Evolutionary conservation across 2,797 vertebrate species (phyloP).

Genomic region (Neopelma chrysocephalum): DNA sequence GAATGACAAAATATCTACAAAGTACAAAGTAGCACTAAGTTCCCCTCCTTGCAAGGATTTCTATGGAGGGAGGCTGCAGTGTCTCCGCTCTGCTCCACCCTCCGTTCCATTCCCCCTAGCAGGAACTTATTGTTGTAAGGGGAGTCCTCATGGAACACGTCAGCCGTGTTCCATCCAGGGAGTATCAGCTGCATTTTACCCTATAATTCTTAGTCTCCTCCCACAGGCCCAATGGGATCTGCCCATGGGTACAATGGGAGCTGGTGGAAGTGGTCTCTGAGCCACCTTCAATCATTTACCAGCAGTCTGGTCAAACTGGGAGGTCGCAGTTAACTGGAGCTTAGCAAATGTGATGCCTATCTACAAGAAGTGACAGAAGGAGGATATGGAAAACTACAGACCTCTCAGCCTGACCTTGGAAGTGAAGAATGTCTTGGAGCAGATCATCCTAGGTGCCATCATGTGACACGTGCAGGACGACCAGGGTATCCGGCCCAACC

Average conservation of each 20-base stretch:
- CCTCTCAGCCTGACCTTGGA: not conserved
- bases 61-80: not conserved
- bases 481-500: not conserved
- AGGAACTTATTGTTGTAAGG: too few relatives aligned
- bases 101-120: not conserved
- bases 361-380: not conserved
- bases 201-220: not conserved
- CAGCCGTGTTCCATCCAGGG: not conserved
- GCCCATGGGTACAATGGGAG: not conserved
- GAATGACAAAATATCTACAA: not conserved
- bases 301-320: not conserved
- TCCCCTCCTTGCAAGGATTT: not conserved
- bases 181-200: not conserved
- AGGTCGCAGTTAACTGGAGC: not conserved
- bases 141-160: not conserved
- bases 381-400: not conserved
- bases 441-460: not conserved
- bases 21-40: not conserved
- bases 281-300: not conserved
- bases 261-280: not conserved
- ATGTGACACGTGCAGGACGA: fast-evolving
- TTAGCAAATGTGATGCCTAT: not conserved
- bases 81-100: not conserved
- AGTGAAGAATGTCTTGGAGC: not conserved
- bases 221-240: not conserved